A percentile compares a stretch with the other conserved stretches of the same genome.
phyloP scores from a whole-genome alignment of 2,113 vertebrate species.

The Hemiprocne comata region DNA sequence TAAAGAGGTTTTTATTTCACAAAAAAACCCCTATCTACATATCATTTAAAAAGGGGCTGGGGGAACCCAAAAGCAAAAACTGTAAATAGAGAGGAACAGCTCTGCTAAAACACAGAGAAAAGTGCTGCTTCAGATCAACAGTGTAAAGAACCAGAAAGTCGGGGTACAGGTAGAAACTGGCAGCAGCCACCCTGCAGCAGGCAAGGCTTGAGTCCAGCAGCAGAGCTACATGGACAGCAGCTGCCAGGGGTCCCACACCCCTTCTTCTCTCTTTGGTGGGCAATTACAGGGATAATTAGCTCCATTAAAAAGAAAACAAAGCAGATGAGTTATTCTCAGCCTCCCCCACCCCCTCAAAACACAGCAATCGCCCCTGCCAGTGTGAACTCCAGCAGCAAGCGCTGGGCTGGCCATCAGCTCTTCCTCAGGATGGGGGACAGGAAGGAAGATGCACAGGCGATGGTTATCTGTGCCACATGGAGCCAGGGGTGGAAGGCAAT shows the following conservation, averaged over 20 bases:
- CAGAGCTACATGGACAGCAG: neutral
- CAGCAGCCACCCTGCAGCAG: neutral
- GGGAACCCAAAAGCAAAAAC: slow-evolving; percentile 65
- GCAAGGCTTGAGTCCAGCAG: neutral
- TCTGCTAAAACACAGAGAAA: slow-evolving; percentile 86
- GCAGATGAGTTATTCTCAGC: neutral
- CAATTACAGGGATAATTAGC: neutral
- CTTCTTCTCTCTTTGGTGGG: slow-evolving; percentile 27
- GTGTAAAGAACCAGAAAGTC: slow-evolving; percentile 61
- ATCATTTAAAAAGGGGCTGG: slow-evolving; percentile 76
- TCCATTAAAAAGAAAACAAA: slow-evolving; percentile 4
- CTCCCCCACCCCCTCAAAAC: neutral
- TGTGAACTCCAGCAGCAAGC: neutral
- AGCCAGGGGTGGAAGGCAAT: neutral
- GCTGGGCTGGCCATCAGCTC: neutral
- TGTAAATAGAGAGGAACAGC: slow-evolving; percentile 73
- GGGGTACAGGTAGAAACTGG: slow-evolving; percentile 30
- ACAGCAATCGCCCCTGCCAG: rapidly evolving
- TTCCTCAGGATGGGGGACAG: rapidly evolving
- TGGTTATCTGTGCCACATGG: neutral
- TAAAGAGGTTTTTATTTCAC: slow-evolving; percentile 82
- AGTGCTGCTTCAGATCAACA: slow-evolving; percentile 73
- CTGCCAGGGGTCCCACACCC: neutral
- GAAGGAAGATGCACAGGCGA: neutral
- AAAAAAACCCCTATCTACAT: slow-evolving; percentile 69